A percentile compares a stretch with the other conserved stretches of the same genome.
phyloP scores from a whole-genome alignment of 2,888 invertebrate species.

The Microplitis manilae region DNA sequence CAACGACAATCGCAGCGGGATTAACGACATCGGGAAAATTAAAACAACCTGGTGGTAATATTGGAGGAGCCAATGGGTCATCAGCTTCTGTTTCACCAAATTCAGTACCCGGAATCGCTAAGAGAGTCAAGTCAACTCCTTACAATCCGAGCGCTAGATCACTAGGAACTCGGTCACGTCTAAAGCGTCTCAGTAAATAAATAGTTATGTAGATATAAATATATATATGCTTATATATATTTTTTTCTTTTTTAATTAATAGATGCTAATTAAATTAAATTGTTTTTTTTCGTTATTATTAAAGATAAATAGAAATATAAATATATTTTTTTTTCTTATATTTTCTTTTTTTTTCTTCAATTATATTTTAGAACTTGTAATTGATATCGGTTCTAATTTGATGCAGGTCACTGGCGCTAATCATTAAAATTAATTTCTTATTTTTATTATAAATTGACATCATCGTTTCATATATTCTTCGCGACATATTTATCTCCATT shows the following conservation, averaged over 20 bases:
- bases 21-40: slow-evolving; percentile 41
- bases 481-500: slow-evolving; percentile 11
- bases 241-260: slow-evolving; percentile 24
- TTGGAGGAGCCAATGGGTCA: slow-evolving; percentile 25
- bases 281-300: neutral
- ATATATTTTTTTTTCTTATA: neutral
- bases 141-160: slow-evolving; percentile 65
- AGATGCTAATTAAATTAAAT: slow-evolving; percentile 3
- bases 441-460: neutral
- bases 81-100: slow-evolving; percentile 19
- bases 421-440: neutral
- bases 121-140: slow-evolving; percentile 63
- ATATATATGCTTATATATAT: slow-evolving; percentile 3
- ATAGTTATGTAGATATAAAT: neutral
- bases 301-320: neutral
- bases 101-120: slow-evolving; percentile 59
- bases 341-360: neutral
- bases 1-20: slow-evolving; percentile 23
- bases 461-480: neutral
- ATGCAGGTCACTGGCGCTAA: neutral
- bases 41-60: slow-evolving; percentile 37
- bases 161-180: slow-evolving; percentile 66
- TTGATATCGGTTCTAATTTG: neutral
- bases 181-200: slow-evolving; percentile 68
- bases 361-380: neutral